A percentile compares a stretch with the other conserved stretches of the same genome.
phyloP scores from a whole-genome alignment of 1,140 invertebrate species.

The Drosophila varians region DNA sequence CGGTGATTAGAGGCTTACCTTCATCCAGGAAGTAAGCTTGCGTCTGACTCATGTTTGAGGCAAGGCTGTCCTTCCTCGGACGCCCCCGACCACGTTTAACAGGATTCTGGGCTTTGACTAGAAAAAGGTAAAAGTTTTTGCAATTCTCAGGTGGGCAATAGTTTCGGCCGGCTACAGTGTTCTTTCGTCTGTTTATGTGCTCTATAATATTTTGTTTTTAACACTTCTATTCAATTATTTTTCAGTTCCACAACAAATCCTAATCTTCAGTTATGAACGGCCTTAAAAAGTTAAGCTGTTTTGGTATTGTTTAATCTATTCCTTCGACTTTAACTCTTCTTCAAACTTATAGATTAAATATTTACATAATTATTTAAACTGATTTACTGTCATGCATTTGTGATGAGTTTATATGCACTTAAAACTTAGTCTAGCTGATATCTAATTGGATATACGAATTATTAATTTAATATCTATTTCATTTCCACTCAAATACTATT shows the following conservation, averaged over 20 bases:
- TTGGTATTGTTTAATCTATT: too few species aligned
- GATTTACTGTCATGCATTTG: slow-evolving; percentile 17
- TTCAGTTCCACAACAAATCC: not conserved
- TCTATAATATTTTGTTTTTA: not conserved
- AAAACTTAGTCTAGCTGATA: not conserved
- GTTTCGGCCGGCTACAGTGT: not conserved
- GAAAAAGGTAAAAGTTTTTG: slow-evolving; percentile 73
- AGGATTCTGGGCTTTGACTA: slow-evolving; percentile 82
- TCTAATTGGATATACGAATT: not conserved
- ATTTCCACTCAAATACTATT: not conserved
- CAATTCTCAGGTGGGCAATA: slow-evolving; percentile 14
- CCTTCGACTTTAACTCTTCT: too few species aligned
- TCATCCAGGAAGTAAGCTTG: slow-evolving; percentile 86
- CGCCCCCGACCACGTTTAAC: slow-evolving; percentile 85
- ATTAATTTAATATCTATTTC: not conserved
- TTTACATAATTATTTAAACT: not conserved
- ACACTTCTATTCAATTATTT: not conserved
- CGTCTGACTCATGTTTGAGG: slow-evolving; percentile 82
- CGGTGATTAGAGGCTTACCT: slow-evolving; percentile 84
- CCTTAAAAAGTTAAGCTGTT: too few species aligned
- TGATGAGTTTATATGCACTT: not conserved
- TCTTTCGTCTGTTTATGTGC: not conserved
- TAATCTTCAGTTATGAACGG: not conserved
- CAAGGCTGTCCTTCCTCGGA: slow-evolving; percentile 85
- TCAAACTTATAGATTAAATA: not conserved